Evolutionary conservation across 2,113 vertebrate species (phyloP).

Genomic region (Pteropus alecto): DNA sequence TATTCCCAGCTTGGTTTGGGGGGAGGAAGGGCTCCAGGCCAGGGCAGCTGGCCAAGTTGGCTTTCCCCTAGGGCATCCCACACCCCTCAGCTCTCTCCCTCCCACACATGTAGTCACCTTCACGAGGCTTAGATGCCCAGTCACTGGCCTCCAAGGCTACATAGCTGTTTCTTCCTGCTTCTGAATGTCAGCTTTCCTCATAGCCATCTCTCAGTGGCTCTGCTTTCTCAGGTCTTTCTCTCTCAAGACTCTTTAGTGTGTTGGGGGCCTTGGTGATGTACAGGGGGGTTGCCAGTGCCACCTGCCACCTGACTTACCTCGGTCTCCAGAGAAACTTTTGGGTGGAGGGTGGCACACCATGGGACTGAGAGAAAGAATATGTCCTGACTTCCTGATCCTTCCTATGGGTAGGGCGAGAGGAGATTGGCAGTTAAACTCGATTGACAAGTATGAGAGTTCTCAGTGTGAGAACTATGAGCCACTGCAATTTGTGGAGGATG

Average conservation of each 20-base stretch:
- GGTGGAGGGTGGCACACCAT: background rate
- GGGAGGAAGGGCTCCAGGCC: background rate
- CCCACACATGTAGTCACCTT: slow-evolving; percentile 22
- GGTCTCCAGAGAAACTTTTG: background rate
- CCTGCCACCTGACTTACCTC: background rate
- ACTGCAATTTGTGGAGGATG: background rate
- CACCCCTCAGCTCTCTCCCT: background rate
- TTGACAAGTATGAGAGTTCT: background rate
- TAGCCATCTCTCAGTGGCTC: background rate
- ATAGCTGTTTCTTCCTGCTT: slow-evolving; percentile 17
- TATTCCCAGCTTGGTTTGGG: background rate
- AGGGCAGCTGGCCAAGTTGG: slow-evolving; percentile 10
- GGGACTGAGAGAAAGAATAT: background rate
- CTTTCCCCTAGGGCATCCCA: background rate
- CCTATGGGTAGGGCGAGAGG: background rate
- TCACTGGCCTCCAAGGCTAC: background rate
- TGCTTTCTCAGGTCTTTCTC: background rate
- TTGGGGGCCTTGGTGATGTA: background rate
- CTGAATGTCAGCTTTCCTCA: background rate
- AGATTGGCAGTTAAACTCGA: background rate
- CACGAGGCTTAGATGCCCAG: background rate
- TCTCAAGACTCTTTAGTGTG: background rate
- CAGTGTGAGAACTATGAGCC: background rate
- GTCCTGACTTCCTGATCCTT: background rate
- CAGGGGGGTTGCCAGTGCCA: background rate